A percentile compares a stretch with the other conserved stretches of the same genome.
phyloP scores from a whole-genome alignment of 2,113 vertebrate genomes.

The Peucedramus taeniatus region DNA sequence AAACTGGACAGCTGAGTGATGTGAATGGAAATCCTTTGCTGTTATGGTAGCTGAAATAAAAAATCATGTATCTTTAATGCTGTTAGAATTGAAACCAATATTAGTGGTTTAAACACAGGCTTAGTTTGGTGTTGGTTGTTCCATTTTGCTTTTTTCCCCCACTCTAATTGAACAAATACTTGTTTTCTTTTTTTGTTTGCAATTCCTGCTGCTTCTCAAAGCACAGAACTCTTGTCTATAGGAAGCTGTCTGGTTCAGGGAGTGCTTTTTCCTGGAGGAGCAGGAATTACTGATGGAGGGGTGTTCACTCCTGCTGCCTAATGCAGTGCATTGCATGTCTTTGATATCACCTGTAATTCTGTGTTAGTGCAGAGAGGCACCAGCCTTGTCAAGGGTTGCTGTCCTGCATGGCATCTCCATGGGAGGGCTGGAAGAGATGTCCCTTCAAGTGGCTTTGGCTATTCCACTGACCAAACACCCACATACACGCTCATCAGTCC shows the following conservation, averaged over 20 bases:
- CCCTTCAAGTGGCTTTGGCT: background rate
- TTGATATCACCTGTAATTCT: fast-evolving
- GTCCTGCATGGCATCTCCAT: background rate
- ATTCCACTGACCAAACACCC: background rate
- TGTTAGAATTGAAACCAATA: background rate
- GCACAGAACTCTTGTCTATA: background rate
- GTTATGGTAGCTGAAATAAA: background rate
- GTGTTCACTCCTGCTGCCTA: background rate
- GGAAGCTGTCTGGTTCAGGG: background rate
- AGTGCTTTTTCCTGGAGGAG: background rate
- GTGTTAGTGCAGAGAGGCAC: background rate
- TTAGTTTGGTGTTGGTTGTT: background rate
- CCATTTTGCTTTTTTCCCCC: background rate
- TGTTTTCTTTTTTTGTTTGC: background rate
- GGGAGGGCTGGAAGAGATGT: background rate
- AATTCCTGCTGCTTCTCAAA: background rate
- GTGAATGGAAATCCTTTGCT: background rate
- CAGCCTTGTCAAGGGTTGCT: background rate
- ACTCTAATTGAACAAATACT: background rate
- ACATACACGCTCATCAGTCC: fast-evolving
- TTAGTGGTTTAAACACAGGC: background rate
- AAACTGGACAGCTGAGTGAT: background rate
- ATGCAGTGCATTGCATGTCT: background rate
- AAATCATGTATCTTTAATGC: background rate
- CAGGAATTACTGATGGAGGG: background rate